Percentiles rank a stretch among this genome's conserved stretches.
phyloP scores from a whole-genome alignment of 2,888 invertebrate genomes.

The Pardosa pseudoannulata region DNA sequence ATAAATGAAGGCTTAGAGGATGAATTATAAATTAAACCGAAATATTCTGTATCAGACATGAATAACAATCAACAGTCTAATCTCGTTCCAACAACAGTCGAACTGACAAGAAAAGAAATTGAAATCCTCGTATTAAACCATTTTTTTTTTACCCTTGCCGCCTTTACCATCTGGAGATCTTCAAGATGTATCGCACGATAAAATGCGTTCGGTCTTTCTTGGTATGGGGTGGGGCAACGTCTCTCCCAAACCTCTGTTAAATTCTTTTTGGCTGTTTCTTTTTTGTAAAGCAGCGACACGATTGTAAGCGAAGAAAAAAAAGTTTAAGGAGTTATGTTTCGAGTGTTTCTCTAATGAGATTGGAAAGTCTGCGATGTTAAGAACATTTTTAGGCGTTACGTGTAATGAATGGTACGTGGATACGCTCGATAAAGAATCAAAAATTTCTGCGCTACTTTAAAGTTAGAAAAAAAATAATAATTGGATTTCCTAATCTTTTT shows the following conservation, averaged over 20 bases:
- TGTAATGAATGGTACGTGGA: no score
- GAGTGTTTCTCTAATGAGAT: no score
- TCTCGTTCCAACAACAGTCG: background rate
- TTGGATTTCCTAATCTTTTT: no score
- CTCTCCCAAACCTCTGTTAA: background rate
- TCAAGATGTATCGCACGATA: background rate
- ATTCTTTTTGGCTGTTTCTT: background rate
- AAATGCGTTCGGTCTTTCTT: background rate
- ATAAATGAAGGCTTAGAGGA: no score
- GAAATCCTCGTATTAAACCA: background rate
- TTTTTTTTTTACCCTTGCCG: background rate
- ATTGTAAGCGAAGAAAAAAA: background rate
- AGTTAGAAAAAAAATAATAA: no score
- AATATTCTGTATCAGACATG: no score
- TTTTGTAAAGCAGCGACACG: background rate
- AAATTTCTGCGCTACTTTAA: no score
- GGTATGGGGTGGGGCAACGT: conserved; percentile 4
- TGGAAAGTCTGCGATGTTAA: no score
- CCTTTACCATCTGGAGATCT: background rate
- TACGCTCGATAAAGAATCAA: no score
- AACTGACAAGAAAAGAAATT: background rate
- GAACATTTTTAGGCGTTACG: no score
- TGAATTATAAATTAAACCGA: no score
- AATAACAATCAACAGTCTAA: no score
- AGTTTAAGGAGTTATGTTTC: background rate